phyloP scores from a whole-genome alignment of 2,113 vertebrate species.

The Artemisiospiza belli region DNA sequence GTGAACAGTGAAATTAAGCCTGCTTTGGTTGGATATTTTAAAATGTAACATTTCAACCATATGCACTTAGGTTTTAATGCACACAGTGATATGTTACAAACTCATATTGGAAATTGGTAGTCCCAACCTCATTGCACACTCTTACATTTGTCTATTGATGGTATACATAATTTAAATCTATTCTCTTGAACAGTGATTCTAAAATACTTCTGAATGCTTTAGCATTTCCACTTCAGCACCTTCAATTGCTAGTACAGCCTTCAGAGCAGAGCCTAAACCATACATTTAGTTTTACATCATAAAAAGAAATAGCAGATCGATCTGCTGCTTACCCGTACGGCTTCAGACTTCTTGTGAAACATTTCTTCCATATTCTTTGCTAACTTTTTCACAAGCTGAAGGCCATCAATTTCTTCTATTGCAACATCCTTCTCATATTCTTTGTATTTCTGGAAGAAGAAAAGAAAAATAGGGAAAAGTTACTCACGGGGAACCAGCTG shows the following conservation, averaged over 20 bases:
- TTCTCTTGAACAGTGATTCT: not conserved
- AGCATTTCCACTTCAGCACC: not conserved
- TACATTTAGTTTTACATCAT: not conserved
- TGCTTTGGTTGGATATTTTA: not conserved
- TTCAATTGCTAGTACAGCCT: not conserved
- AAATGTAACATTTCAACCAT: not conserved
- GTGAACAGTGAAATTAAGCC: not conserved
- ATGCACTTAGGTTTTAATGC: not conserved
- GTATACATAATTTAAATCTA: not conserved
- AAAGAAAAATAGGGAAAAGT: conserved; percentile 6
- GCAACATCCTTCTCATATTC: conserved; percentile 92
- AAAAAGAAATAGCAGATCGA: not conserved
- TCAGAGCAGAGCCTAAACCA: not conserved
- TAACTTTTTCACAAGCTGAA: conserved; percentile 92
- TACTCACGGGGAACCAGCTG: not conserved
- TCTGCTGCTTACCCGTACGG: conserved; percentile 85
- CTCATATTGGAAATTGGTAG: not conserved
- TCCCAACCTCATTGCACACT: not conserved
- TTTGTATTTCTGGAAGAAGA: conserved; percentile 91
- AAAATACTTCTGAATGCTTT: not conserved
- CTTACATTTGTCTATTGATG: not conserved
- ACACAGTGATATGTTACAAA: not conserved
- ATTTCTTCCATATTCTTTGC: conserved; percentile 98
- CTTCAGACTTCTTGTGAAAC: conserved; percentile 97
- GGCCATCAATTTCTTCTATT: conserved; percentile 95